A percentile compares a stretch with the other conserved stretches of the same genome.
Evolutionary conservation across 2,888 invertebrate species (phyloP).

Genomic region (Zeuzera pyrina): DNA sequence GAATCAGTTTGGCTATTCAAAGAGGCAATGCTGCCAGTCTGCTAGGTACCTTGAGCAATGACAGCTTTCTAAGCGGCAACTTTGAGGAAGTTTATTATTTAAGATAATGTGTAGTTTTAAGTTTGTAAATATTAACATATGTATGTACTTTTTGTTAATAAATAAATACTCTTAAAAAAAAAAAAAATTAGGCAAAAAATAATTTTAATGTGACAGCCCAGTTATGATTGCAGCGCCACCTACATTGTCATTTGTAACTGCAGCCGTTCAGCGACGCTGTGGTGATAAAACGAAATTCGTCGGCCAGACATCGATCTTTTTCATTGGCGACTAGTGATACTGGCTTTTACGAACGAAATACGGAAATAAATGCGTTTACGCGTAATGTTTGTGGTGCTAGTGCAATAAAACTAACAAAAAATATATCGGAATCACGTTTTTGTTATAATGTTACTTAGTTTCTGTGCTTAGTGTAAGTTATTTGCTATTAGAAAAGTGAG

Average conservation of each 20-base stretch:
- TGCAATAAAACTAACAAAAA: constrained; percentile 46
- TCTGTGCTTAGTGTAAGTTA: constrained; percentile 64
- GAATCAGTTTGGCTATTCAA: too few relatives aligned
- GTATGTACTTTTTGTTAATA: too few relatives aligned
- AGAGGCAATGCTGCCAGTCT: too few relatives aligned
- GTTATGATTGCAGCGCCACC: constrained; percentile 35
- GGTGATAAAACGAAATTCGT: constrained; percentile 37
- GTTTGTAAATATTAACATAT: too few relatives aligned
- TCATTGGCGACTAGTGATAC: constrained; percentile 51
- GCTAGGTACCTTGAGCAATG: too few relatives aligned
- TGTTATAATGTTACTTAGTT: constrained; percentile 52
- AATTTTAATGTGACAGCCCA: too few relatives aligned
- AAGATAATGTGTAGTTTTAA: too few relatives aligned
- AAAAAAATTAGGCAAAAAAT: too few relatives aligned
- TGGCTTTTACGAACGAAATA: constrained; percentile 53
- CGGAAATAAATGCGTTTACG: constrained; percentile 45
- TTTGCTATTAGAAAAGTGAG: constrained; percentile 45
- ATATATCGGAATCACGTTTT: constrained; percentile 54
- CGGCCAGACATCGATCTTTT: constrained; percentile 62
- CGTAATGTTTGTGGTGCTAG: constrained; percentile 66
- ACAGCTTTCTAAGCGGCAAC: too few relatives aligned
- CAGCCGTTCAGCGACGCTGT: constrained; percentile 33
- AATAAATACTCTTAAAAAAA: too few relatives aligned
- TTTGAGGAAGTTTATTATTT: too few relatives aligned
- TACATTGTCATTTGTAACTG: constrained; percentile 12